These are phyloP conservation scores for Dynastes tityus DNA, from an alignment of 2,888 invertebrate species.

Conservation along the genomic window DNA sequence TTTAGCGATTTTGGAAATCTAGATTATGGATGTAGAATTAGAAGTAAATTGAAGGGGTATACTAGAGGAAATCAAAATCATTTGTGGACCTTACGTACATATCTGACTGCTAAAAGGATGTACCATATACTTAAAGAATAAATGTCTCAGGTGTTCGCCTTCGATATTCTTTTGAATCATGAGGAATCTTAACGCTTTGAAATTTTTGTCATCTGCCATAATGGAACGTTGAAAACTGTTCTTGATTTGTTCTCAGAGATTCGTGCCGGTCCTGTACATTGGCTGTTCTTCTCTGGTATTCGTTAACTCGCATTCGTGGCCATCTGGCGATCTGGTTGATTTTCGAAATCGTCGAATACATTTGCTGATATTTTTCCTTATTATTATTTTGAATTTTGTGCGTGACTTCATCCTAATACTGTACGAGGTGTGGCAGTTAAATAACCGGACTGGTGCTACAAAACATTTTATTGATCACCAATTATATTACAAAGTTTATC, in stretches of 20 bases:
- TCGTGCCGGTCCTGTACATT: conserved; percentile 50
- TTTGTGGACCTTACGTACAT: too few relatives aligned
- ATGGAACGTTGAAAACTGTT: conserved; percentile 50
- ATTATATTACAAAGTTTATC: too few relatives aligned
- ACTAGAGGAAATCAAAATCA: too few relatives aligned
- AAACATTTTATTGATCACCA: too few relatives aligned
- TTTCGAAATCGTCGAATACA: neutral
- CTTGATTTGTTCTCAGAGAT: conserved; percentile 36
- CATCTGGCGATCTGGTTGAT: conserved; percentile 55
- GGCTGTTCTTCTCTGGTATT: conserved; percentile 53
- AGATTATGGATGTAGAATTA: too few relatives aligned
- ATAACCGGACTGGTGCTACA: too few relatives aligned
- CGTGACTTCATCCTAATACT: too few relatives aligned
- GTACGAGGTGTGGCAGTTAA: too few relatives aligned
- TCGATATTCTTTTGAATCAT: conserved; percentile 66
- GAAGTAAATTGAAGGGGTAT: too few relatives aligned
- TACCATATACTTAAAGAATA: conserved; percentile 65
- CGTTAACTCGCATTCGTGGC: conserved; percentile 55
- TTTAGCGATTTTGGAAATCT: too few relatives aligned
- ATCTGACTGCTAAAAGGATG: conserved; percentile 69
- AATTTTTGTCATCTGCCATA: conserved; percentile 65
- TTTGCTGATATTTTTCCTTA: too few relatives aligned
- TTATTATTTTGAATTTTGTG: too few relatives aligned
- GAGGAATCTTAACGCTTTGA: conserved; percentile 63
- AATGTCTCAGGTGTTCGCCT: conserved; percentile 66